A percentile compares a stretch with the other conserved stretches of the same genome.
Evolutionary conservation across 2,113 vertebrate species (phyloP).

Genomic region (Vanacampus margaritifer): DNA sequence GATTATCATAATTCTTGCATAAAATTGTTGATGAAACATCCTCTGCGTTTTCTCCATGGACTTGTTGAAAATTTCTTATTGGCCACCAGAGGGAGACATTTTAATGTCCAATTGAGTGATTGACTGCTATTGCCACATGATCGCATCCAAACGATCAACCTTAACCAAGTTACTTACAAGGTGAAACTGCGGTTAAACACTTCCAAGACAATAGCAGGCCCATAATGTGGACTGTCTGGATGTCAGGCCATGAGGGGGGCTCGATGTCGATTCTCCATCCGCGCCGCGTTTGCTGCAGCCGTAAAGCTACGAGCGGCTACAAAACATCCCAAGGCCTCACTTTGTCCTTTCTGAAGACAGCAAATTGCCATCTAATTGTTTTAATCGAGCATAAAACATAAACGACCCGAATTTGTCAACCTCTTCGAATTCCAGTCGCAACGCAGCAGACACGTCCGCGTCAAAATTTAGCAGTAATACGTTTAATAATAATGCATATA

Average conservation of each 20-base stretch:
- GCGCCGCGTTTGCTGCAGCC: neutral
- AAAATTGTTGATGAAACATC: neutral
- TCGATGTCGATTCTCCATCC: constrained; percentile 7
- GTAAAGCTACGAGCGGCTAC: neutral
- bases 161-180: constrained; percentile 16
- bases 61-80: neutral
- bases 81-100: constrained; percentile 48
- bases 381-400: constrained; percentile 48
- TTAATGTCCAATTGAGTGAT: constrained; percentile 1
- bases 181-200: constrained; percentile 22
- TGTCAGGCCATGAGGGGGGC: neutral
- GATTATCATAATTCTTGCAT: neutral
- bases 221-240: neutral
- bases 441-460: too few species aligned
- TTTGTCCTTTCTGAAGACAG: constrained; percentile 24
- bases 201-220: neutral
- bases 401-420: neutral
- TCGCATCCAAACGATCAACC: constrained; percentile 10
- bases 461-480: too few species aligned
- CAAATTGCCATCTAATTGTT: constrained; percentile 35
- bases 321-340: constrained; percentile 20
- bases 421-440: too few species aligned
- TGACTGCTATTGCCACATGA: constrained; percentile 17
- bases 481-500: too few species aligned
- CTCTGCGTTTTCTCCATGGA: neutral